These are phyloP conservation scores for Epinotia nisella DNA, from an alignment of 2,888 invertebrate genomes.

Conservation along the genomic window DNA sequence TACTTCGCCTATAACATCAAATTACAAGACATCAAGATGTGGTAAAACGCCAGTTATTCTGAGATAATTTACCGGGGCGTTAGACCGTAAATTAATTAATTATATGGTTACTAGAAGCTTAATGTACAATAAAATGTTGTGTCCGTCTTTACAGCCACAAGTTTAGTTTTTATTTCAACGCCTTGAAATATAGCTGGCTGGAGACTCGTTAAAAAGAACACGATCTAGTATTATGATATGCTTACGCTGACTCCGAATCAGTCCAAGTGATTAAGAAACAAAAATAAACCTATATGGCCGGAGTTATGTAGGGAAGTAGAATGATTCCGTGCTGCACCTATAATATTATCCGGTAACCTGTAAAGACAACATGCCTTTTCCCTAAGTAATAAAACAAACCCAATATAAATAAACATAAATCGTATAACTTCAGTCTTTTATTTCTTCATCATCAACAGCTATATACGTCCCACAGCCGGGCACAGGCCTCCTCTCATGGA, in stretches of 20 bases:
- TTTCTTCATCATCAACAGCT: too few species aligned
- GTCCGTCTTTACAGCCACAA: conserved; percentile 51
- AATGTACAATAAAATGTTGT: conserved; percentile 43
- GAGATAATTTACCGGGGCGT: conserved; percentile 3
- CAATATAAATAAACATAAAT: too few species aligned
- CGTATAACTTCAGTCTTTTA: too few species aligned
- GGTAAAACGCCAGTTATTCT: not conserved
- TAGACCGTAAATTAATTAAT: conserved; percentile 17
- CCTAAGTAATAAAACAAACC: too few species aligned
- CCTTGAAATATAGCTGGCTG: conserved; percentile 70
- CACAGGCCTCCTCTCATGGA: too few species aligned
- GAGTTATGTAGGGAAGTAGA: not conserved
- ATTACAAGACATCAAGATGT: not conserved
- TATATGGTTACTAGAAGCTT: conserved; percentile 32
- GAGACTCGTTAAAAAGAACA: conserved; percentile 78
- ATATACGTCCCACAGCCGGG: too few species aligned
- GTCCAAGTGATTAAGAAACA: not conserved
- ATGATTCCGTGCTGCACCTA: too few species aligned
- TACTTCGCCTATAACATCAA: too few species aligned
- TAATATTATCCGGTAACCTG: too few species aligned
- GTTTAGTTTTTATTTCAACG: conserved; percentile 69
- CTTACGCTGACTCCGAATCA: conserved; percentile 29
- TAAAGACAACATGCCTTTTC: not conserved
- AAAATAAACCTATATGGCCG: not conserved
- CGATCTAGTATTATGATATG: conserved; percentile 68